Conservation (phyloP, 2,797 vertebrate species). For the Avahi laniger region DNA sequence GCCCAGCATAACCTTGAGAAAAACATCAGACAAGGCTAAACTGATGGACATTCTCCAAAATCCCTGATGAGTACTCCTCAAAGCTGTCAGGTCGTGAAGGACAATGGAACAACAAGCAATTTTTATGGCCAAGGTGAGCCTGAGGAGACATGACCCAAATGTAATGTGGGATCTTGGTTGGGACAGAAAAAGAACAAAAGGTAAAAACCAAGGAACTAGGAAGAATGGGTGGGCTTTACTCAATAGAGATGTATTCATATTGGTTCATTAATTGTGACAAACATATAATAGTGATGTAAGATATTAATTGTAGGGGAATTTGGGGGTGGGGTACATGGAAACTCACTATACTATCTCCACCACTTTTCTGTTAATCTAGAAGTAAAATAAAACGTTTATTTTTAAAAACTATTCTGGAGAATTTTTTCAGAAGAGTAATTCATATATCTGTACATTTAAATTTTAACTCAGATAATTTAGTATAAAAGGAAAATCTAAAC, state of each 20-base stretch:
- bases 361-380: background rate
- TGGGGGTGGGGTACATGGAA: accelerated
- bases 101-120: accelerated
- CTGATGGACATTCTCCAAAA: background rate
- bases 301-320: background rate
- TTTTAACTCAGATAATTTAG: background rate
- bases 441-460: background rate
- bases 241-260: accelerated
- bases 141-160: accelerated
- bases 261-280: background rate
- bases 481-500: background rate
- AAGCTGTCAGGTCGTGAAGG: background rate
- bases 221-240: accelerated
- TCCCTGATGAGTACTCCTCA: background rate
- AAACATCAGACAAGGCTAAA: background rate
- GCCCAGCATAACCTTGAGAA: background rate
- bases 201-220: background rate
- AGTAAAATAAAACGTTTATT: background rate
- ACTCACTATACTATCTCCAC: background rate
- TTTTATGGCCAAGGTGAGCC: accelerated
- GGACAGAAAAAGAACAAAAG: no score
- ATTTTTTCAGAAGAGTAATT: background rate
- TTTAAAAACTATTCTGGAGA: background rate
- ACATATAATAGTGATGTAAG: accelerated
- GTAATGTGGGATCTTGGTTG: accelerated